Base-by-base conservation (phyloP, 2,113 vertebrate genomes). In the Phoenicopterus ruber region DNA sequence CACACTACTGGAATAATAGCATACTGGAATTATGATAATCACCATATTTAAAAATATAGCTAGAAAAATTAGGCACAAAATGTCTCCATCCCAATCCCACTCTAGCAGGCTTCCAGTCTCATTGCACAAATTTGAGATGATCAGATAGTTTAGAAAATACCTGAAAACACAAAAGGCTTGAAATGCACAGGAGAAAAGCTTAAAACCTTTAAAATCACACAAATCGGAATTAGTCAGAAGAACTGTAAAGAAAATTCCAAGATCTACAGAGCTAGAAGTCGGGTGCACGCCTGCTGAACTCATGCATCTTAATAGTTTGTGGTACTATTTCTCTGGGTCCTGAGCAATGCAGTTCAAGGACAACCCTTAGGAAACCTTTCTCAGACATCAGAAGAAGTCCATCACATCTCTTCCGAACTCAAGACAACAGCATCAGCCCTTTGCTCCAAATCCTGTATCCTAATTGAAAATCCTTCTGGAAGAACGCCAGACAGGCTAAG, bases 331-430 rank as follows among this genome's bases (percentile, higher is more conserved):
- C 38, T 46, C 69, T 73, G 40, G 20, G 24, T 44, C 38, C 9
- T 50, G 38, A 74, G 65, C 31, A 62, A 52, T 22, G 8, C 29
- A 47, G 21, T 12, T 90, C 0, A 0, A 55, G 46, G 25, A 26
- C 21, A 38, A 87, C 7, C 20, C 11, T 73, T 62, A n/a, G n/a
- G 36, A 93, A 91, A 24, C 9, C 20, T 79, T 74, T 44, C 47
- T 90, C 31, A 47, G 16, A n/a, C 34, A 8, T 63, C 25, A 17
- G 36, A 92, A 67, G 17, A 50, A 5, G 22, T 71, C n/a, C 10
- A n/a, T n/a, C 29, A 65, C 13, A 18, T 31, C 14, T 81, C 47
- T 67, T 63, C n/a, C 57, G 40, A 90, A 67, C 62, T 36, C 50
- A 31, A 55, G 38, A 71, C 17, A 73, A 84, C 66, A 55, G 8